Conservation (phyloP, 2,797 vertebrate genomes). For the Eleutherodactylus coqui region DNA sequence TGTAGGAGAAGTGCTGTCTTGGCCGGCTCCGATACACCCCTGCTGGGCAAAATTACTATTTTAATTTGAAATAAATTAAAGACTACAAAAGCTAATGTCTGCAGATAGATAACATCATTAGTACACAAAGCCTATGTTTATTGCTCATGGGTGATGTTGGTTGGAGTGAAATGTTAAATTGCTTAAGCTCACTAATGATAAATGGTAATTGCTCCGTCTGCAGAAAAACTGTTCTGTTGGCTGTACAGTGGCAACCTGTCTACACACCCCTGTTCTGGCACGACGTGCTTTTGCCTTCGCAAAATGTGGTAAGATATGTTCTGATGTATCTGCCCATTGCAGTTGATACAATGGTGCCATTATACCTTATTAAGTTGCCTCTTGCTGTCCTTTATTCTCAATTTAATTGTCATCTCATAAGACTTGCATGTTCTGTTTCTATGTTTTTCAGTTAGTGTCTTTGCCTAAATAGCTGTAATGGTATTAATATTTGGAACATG, state of each 20-base stretch:
- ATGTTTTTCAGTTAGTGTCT: too few relatives aligned
- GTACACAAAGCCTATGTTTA: conserved; percentile 66
- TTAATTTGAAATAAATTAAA: conserved; percentile 80
- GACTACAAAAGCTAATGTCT: conserved; percentile 74
- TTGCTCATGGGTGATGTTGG: conserved; percentile 63
- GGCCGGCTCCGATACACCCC: conserved; percentile 67
- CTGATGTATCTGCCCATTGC: not conserved
- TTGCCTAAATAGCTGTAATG: too few relatives aligned
- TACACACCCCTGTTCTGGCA: conserved; percentile 62
- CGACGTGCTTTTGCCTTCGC: conserved; percentile 51
- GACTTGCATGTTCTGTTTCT: too few relatives aligned
- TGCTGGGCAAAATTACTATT: conserved; percentile 75
- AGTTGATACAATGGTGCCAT: not conserved
- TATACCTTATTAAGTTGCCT: not conserved
- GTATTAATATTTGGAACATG: too few relatives aligned
- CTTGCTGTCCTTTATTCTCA: not conserved
- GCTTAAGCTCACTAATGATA: not conserved
- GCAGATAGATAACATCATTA: conserved; percentile 69
- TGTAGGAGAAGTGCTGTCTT: conserved; percentile 66
- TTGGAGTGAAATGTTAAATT: conserved; percentile 58
- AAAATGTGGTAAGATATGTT: conserved; percentile 60
- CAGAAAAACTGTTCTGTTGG: conserved; percentile 62
- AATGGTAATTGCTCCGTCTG: conserved; percentile 54
- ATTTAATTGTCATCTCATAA: not conserved
- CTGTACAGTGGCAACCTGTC: conserved; percentile 59